Evolutionary conservation across 2,113 vertebrate species (phyloP).

Genomic region (Epinephelus lanceolatus): DNA sequence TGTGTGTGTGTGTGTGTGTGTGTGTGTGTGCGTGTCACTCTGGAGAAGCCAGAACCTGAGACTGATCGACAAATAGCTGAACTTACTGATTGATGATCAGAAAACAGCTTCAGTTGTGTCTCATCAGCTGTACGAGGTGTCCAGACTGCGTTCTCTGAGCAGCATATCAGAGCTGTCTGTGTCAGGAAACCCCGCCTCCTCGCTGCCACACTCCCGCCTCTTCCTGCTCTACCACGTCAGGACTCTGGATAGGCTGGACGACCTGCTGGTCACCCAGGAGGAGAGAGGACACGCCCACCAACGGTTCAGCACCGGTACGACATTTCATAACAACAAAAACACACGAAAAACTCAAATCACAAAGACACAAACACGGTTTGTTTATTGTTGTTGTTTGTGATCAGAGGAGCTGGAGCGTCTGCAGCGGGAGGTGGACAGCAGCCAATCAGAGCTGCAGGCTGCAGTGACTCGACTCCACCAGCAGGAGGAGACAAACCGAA

Average conservation of each 20-base stretch:
- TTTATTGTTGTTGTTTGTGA: neutral
- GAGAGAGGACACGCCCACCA: conserved; percentile 86
- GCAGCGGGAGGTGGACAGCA: conserved; percentile 12
- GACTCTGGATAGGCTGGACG: conserved; percentile 86
- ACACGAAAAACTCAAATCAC: neutral
- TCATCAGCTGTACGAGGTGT: conserved; percentile 87
- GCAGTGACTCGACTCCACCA: neutral
- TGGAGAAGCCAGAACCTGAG: too few species aligned
- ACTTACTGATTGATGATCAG: neutral
- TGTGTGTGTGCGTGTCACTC: too few species aligned
- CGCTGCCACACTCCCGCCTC: conserved; percentile 86
- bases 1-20: conserved; percentile 6
- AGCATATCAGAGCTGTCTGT: conserved; percentile 87
- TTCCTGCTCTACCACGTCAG: conserved; percentile 89
- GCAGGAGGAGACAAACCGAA: conserved; percentile 31
- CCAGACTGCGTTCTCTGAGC: conserved; percentile 88
- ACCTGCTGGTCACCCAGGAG: conserved; percentile 82
- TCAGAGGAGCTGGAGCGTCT: conserved; percentile 29
- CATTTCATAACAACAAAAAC: neutral
- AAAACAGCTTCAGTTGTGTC: neutral
- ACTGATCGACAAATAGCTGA: neutral
- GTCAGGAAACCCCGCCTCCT: conserved; percentile 86
- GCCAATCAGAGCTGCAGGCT: conserved; percentile 22
- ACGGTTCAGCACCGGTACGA: neutral
- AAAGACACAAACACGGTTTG: neutral